Base-by-base conservation (phyloP, 2,797 vertebrate genomes). In the Enteromius argenteus region DNA sequence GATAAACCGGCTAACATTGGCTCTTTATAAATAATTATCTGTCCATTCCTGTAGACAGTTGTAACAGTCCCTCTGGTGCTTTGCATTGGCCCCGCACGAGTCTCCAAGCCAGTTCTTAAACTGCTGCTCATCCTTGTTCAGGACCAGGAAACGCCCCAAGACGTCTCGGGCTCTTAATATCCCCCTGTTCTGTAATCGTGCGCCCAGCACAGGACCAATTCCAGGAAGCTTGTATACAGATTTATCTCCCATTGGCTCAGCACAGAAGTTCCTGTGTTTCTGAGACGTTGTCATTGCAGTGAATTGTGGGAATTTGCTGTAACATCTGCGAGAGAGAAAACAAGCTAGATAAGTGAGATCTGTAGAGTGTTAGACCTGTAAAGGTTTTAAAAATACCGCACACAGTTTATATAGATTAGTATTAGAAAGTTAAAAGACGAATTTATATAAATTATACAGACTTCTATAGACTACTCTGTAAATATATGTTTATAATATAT, bases 91-190 rank as follows among this genome's bases (percentile, higher is more conserved):
- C 7, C 7, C 4, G 3, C 62, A 67, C 0, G 13, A 13, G 64
- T 80, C 64, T 80, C 32, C 56, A 39, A 80, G 78, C 78, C 78
- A 80, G 9, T 32, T 69, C 64, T 80, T 68, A 80, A 69, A 80
- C 35, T 27, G 56, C 64, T 32, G 68, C 49, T 80, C 78, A 69
- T 80, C 64, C 64, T 53, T 56, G 46, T 67, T 53, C 14, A 80
- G 53, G 3, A 69, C 1, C n/a, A 80, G 78, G 8, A 80, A 80
- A 17, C 5, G 64, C 2, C 78, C 78, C 46, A 80, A 32, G 5
- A 80, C 78, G 0, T 79, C 46, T 9, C 5, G 49, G 0, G 64
- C 78, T 69, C 49, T 19, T 0, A 27, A 6, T 42, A 69, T 27
- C 39, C 79, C 66, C 9, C 0, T 69, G 64, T 56, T 69, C 35